phyloP scores from a whole-genome alignment of 2,797 vertebrate genomes.

The Micrastur ruficollis region DNA sequence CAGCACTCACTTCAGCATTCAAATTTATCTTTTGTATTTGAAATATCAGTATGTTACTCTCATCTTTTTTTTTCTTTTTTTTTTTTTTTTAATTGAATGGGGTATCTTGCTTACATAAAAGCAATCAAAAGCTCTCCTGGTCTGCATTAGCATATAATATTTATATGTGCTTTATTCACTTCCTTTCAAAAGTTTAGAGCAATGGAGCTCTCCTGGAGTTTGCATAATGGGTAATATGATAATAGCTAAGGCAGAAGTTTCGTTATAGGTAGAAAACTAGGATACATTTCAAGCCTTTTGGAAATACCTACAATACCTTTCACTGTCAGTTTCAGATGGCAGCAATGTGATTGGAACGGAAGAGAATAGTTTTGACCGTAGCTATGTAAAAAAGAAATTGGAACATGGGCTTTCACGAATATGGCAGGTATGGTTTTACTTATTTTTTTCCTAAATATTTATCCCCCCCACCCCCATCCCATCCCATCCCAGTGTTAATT shows the following conservation, averaged over 20 bases:
- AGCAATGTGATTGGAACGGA: constrained; percentile 76
- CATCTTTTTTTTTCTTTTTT: neutral
- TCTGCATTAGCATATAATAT: neutral
- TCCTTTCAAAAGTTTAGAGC: neutral
- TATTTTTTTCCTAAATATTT: neutral
- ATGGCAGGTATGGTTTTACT: constrained; percentile 87
- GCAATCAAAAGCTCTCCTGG: neutral
- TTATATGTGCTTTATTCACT: neutral
- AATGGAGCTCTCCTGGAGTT: neutral
- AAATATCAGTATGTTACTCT: neutral
- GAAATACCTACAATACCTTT: neutral
- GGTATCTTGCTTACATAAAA: neutral
- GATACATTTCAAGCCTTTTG: neutral
- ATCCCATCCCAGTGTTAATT: accelerated
- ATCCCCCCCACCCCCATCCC: accelerated
- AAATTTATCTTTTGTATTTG: neutral
- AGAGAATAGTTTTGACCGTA: constrained; percentile 88
- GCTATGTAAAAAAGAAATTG: constrained; percentile 95
- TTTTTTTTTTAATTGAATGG: neutral
- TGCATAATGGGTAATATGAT: neutral
- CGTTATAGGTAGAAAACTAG: neutral
- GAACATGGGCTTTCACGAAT: constrained; percentile 95
- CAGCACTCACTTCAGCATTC: neutral
- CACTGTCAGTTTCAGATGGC: constrained; percentile 77
- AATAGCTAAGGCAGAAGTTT: neutral